These are phyloP conservation scores for Agrochola circellaris DNA, from an alignment of 2,888 invertebrate species.

Conservation along the genomic window DNA sequence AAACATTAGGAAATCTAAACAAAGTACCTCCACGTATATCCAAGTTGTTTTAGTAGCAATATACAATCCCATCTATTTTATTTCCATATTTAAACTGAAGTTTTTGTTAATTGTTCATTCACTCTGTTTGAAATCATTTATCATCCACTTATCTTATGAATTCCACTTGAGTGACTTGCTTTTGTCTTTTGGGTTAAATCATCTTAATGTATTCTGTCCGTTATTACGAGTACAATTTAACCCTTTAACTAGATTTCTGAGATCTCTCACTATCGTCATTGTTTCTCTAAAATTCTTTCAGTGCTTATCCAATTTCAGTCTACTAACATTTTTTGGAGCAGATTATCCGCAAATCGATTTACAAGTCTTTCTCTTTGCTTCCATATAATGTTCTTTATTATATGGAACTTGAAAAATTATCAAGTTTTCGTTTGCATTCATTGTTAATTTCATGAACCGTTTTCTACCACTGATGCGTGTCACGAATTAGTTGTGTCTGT, in stretches of 20 bases:
- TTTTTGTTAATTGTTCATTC: conserved; percentile 19
- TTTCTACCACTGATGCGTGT: neutral
- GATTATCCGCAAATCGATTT: neutral
- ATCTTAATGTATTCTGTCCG: conserved; percentile 38
- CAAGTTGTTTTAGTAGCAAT: neutral
- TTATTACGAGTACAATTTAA: conserved; percentile 21
- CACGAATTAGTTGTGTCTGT: conserved; percentile 18
- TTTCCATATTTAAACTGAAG: neutral
- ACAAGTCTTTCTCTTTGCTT: neutral
- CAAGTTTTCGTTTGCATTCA: conserved; percentile 12
- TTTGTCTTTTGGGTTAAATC: conserved; percentile 43
- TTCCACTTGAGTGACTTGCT: conserved; percentile 21
- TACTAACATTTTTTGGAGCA: neutral
- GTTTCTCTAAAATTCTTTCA: conserved; percentile 3
- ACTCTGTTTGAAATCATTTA: conserved; percentile 25
- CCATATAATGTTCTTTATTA: neutral
- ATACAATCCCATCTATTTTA: conserved; percentile 3
- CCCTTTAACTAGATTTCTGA: conserved; percentile 29
- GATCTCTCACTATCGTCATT: neutral
- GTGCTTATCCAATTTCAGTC: neutral
- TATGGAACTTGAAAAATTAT: neutral
- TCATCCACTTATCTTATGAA: conserved; percentile 24
- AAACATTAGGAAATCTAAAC: conserved; percentile 40
- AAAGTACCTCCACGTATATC: conserved; percentile 4
- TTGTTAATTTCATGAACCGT: conserved; percentile 8